Evolutionary conservation across 2,888 invertebrate genomes (phyloP).

Genomic region (Agonopterix arenella): DNA sequence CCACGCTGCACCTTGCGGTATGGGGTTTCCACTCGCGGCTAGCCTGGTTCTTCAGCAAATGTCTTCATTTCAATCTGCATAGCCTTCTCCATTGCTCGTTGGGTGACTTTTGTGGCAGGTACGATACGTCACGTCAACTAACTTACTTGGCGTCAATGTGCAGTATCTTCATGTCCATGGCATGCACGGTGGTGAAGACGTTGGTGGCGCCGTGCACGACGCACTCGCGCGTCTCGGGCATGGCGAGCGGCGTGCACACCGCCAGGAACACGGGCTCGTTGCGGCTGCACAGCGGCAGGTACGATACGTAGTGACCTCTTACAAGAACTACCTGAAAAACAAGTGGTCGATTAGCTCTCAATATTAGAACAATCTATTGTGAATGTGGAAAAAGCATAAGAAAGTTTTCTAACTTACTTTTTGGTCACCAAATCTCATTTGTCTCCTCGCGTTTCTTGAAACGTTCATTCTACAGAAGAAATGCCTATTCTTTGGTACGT

Average conservation of each 20-base stretch:
- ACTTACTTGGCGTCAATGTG: conserved; percentile 97
- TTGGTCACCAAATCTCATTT: conserved; percentile 98
- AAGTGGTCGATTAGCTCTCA: background rate
- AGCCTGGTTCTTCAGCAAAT: too few relatives aligned
- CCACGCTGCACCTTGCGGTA: too few relatives aligned
- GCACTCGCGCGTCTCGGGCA: conserved; percentile 97
- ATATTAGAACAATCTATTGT: too few relatives aligned
- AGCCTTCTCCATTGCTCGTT: conserved; percentile 24
- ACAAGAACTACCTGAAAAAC: conserved; percentile 89
- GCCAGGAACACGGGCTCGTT: conserved; percentile 98
- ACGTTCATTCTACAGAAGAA: conserved; percentile 99
- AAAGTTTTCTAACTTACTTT: conserved; percentile 81
- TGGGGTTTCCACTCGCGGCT: too few relatives aligned
- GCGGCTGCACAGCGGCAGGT: conserved; percentile 93
- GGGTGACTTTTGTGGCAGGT: too few relatives aligned
- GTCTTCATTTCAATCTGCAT: too few relatives aligned
- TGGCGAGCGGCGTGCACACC: conserved; percentile 96
- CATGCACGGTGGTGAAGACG: conserved; percentile 97
- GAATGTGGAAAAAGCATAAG: too few relatives aligned
- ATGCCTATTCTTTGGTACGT: conserved; percentile 81
- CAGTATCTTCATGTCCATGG: conserved; percentile 98
- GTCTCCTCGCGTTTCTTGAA: conserved; percentile 96
- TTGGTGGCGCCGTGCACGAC: conserved; percentile 98
- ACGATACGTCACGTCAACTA: conserved; percentile 82
- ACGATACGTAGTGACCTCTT: conserved; percentile 96